Conservation (phyloP, 2,797 vertebrate genomes). For the Aphelocoma californica region DNA sequence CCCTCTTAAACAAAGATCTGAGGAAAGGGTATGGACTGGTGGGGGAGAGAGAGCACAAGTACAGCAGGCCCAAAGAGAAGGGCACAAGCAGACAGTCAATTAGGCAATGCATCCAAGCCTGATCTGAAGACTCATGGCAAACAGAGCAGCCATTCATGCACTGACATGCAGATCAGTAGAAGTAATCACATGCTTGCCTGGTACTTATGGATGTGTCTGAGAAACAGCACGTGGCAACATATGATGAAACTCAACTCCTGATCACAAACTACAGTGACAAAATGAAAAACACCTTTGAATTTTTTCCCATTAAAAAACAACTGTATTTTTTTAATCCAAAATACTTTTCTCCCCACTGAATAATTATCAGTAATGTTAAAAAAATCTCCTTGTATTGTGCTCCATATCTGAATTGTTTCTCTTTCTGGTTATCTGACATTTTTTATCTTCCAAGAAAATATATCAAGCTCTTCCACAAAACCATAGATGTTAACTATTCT, state of each 20-base stretch:
- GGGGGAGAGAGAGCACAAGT: background rate
- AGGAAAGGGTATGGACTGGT: background rate
- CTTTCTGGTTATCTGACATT: background rate
- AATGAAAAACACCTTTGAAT: background rate
- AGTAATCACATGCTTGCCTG: conserved; percentile 31
- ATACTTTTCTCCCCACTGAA: background rate
- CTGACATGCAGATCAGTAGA: conserved; percentile 20
- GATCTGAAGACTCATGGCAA: background rate
- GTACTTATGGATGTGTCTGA: background rate
- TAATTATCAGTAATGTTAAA: background rate
- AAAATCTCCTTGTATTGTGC: background rate
- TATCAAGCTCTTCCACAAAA: background rate
- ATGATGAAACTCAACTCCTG: background rate
- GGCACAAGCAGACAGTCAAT: conserved; percentile 32
- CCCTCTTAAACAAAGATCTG: conserved; percentile 29
- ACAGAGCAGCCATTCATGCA: conserved; percentile 55
- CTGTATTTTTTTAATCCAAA: background rate
- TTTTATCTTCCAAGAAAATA: background rate
- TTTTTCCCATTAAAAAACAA: background rate
- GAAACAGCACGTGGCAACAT: background rate
- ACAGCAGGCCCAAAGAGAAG: conserved; percentile 27
- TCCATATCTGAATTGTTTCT: background rate
- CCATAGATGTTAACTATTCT: background rate
- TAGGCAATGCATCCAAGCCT: conserved; percentile 1
- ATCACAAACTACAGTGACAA: background rate